These are phyloP conservation scores for Meiosimyza platycephala DNA, from an alignment of 2,888 invertebrate species.

Conservation along the genomic window DNA sequence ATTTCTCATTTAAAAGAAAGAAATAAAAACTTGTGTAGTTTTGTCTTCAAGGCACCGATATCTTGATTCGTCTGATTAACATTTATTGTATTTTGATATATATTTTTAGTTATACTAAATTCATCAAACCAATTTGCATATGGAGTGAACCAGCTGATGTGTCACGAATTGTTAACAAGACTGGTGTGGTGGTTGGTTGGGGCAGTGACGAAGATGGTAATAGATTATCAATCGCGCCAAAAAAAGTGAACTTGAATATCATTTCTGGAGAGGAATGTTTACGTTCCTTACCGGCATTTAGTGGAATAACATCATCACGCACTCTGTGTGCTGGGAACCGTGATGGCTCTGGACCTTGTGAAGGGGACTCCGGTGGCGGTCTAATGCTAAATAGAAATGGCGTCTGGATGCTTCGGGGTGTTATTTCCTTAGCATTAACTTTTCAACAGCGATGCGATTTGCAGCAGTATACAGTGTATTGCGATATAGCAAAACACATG, in stretches of 20 bases:
- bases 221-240: too few relatives aligned
- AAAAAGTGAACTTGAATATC: slow-evolving; percentile 60
- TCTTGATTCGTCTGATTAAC: too few relatives aligned
- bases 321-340: slow-evolving; percentile 62
- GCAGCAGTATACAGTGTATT: slow-evolving; percentile 74
- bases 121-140: slow-evolving; percentile 61
- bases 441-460: slow-evolving; percentile 70
- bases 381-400: slow-evolving; percentile 67
- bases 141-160: slow-evolving; percentile 59
- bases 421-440: slow-evolving; percentile 58
- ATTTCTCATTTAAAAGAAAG: too few relatives aligned
- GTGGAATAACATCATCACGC: slow-evolving; percentile 49
- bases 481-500: slow-evolving; percentile 72
- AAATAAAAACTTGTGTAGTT: too few relatives aligned
- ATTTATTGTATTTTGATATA: too few relatives aligned
- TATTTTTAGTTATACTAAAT: slow-evolving; percentile 48
- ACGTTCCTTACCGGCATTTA: slow-evolving; percentile 62
- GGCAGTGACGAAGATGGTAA: slow-evolving; percentile 56
- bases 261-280: slow-evolving; percentile 69
- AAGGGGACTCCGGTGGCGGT: slow-evolving; percentile 73
- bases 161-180: slow-evolving; percentile 60
- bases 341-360: slow-evolving; percentile 63
- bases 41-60: too few relatives aligned
- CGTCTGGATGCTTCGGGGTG: slow-evolving; percentile 68
- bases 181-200: slow-evolving; percentile 71